A percentile compares a stretch with the other conserved stretches of the same genome.
These are phyloP conservation scores for Corythornis cristatus DNA, from an alignment of 2,113 vertebrate species.

Conservation along the genomic window DNA sequence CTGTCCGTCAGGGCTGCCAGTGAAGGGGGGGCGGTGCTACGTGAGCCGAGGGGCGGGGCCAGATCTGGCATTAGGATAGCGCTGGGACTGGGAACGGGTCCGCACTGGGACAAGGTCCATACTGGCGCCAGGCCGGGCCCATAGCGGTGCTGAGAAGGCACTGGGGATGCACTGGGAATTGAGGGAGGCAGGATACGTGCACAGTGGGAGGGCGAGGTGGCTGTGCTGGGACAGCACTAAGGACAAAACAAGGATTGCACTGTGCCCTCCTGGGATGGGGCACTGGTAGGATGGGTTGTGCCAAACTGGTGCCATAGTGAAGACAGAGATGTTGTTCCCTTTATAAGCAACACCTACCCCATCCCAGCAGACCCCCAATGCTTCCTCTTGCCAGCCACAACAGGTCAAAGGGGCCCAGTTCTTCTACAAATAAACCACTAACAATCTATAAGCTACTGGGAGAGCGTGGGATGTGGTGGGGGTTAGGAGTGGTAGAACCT, in stretches of 20 bases:
- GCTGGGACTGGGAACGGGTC: neutral
- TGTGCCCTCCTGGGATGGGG: rapidly evolving
- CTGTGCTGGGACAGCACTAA: no score
- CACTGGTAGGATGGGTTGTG: neutral
- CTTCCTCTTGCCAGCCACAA: neutral
- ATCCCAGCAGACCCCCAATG: rapidly evolving
- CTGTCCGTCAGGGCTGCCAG: neutral
- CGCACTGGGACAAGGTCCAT: neutral
- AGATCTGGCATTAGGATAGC: neutral
- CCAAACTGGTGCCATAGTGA: no score
- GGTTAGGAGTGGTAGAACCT: neutral
- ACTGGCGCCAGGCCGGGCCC: neutral
- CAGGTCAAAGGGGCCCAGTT: neutral
- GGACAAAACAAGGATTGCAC: no score
- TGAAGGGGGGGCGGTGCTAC: neutral
- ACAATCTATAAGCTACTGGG: rapidly evolving
- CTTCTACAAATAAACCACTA: neutral
- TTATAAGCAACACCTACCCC: no score
- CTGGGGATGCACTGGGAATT: neutral
- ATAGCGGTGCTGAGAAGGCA: neutral
- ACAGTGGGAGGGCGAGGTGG: neutral
- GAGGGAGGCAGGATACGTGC: neutral
- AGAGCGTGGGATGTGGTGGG: neutral
- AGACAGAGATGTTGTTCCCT: neutral
- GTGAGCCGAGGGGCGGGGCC: neutral